These are phyloP conservation scores for Armadillidium nasatum DNA, from an alignment of 1,140 invertebrate genomes.

Conservation along the genomic window DNA sequence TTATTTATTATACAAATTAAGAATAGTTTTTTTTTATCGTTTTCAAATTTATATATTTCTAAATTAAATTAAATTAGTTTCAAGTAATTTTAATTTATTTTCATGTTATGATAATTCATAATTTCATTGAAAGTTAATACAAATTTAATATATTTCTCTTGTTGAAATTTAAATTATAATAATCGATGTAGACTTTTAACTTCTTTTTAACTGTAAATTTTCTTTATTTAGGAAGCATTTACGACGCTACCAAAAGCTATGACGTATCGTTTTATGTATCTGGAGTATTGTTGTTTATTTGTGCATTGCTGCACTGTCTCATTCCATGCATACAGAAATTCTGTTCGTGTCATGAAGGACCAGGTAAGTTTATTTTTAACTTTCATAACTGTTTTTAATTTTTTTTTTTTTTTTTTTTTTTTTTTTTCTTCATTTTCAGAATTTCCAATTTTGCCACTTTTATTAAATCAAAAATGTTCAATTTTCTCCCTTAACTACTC, in stretches of 20 bases:
- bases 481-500: too few species aligned
- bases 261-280: slow-evolving; percentile 87
- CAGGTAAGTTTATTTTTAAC: slow-evolving; percentile 21
- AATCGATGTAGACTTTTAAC: background rate
- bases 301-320: slow-evolving; percentile 34
- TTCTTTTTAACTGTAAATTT: background rate
- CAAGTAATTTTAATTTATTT: too few species aligned
- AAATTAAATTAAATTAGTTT: too few species aligned
- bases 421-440: too few species aligned
- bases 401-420: too few species aligned
- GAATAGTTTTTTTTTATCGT: too few species aligned
- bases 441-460: too few species aligned
- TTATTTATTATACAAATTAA: too few species aligned
- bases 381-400: too few species aligned
- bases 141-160: background rate
- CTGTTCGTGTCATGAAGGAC: slow-evolving; percentile 22
- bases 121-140: background rate
- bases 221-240: slow-evolving; percentile 72
- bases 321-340: slow-evolving; percentile 33
- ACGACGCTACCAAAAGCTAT: slow-evolving; percentile 78
- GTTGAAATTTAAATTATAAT: background rate
- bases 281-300: slow-evolving; percentile 76
- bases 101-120: too few species aligned
- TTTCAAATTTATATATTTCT: too few species aligned
- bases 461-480: too few species aligned